Conservation (phyloP, 2,888 invertebrate genomes). For the Leptopterna dolabrata region DNA sequence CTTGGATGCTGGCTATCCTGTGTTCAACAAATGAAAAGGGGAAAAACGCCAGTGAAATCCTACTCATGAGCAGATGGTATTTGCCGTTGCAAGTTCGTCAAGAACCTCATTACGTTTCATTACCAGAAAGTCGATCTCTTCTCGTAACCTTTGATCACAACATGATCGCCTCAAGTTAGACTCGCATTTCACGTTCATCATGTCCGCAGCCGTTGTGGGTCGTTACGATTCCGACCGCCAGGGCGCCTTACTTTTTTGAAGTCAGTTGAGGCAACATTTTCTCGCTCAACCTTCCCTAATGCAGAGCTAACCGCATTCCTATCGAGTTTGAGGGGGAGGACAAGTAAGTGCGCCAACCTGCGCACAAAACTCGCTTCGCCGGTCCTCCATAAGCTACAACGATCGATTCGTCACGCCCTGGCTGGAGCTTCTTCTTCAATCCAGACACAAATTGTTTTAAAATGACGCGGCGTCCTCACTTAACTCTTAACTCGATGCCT, state of each 20-base stretch:
- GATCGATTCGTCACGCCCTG: slow-evolving; percentile 26
- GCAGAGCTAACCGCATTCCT: slow-evolving; percentile 51
- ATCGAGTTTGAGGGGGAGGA: slow-evolving; percentile 43
- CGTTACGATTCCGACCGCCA: neutral
- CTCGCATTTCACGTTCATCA: slow-evolving; percentile 7
- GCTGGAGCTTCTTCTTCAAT: slow-evolving; percentile 2
- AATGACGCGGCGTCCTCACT: slow-evolving; percentile 33
- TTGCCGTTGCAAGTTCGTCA: neutral
- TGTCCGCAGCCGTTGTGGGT: neutral
- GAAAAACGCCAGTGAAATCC: neutral
- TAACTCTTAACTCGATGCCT: slow-evolving; percentile 17
- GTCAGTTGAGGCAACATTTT: slow-evolving; percentile 1
- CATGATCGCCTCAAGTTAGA: neutral
- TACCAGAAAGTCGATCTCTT: neutral
- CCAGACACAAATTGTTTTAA: slow-evolving; percentile 46
- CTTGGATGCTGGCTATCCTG: too few species aligned
- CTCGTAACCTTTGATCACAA: neutral
- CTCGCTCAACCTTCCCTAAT: slow-evolving; percentile 7
- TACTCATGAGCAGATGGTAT: neutral
- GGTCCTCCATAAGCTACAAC: slow-evolving; percentile 38
- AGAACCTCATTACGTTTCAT: neutral
- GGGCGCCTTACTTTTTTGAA: neutral
- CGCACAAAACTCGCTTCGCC: neutral
- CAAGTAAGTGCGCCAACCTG: neutral
- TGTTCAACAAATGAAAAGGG: too few species aligned